Conservation (phyloP, 2,888 invertebrate genomes). For the Ramazzottius varieornatus region DNA sequence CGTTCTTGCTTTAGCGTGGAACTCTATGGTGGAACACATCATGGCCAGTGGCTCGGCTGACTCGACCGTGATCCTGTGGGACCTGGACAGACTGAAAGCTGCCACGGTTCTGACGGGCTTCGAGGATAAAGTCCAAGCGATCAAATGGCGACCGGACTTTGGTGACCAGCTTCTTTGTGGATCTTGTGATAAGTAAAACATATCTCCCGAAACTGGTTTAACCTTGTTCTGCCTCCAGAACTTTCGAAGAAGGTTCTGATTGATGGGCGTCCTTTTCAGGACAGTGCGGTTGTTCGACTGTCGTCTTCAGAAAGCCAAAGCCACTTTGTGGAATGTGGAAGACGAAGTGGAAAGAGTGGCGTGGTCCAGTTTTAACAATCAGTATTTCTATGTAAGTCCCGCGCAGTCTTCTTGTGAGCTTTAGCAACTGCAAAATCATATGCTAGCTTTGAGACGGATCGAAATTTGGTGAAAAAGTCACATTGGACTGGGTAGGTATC, state of each 20-base stretch:
- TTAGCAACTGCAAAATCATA: too few relatives aligned
- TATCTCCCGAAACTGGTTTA: too few relatives aligned
- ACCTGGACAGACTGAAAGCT: constrained; percentile 49
- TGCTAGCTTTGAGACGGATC: too few relatives aligned
- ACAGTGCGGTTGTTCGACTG: constrained; percentile 54
- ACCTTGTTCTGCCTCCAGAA: too few relatives aligned
- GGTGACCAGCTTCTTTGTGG: constrained; percentile 55
- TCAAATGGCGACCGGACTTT: constrained; percentile 58
- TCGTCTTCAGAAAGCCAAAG: constrained; percentile 29
- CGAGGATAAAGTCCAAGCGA: constrained; percentile 52
- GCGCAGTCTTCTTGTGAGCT: neutral
- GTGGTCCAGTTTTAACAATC: constrained; percentile 30
- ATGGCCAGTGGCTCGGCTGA: constrained; percentile 81
- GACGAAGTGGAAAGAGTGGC: constrained; percentile 59
- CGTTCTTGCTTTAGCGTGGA: constrained; percentile 73
- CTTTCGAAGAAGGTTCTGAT: too few relatives aligned
- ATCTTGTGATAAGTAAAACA: constrained; percentile 39
- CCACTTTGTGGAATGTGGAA: constrained; percentile 41
- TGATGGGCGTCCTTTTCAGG: constrained; percentile 27
- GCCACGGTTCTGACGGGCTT: constrained; percentile 46
- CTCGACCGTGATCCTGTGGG: constrained; percentile 62
- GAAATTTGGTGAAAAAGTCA: too few relatives aligned
- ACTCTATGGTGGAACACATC: constrained; percentile 34
- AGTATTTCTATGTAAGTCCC: neutral
- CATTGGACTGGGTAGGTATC: too few relatives aligned